phyloP scores from a whole-genome alignment of 1,140 invertebrate species.

The Apis florea region DNA sequence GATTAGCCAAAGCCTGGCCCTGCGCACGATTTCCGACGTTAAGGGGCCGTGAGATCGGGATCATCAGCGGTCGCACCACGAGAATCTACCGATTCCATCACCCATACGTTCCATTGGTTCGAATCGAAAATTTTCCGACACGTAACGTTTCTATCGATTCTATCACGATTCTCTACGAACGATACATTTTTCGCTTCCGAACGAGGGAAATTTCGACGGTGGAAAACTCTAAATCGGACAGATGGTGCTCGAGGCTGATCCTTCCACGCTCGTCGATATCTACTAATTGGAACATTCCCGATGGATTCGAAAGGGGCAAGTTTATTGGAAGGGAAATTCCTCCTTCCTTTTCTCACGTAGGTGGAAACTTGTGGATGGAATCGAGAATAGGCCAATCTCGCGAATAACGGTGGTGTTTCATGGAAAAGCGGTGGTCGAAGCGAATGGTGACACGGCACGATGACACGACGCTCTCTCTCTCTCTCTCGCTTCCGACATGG shows the following conservation, averaged over 20 bases:
- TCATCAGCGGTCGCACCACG: too few species aligned
- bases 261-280: not conserved
- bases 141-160: too few species aligned
- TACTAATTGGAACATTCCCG: constrained; percentile 28
- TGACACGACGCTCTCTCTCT: constrained; percentile 15
- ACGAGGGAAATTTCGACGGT: too few species aligned
- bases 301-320: not conserved
- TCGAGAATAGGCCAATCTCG: not conserved
- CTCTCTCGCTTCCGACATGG: constrained; percentile 57
- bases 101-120: too few species aligned
- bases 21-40: constrained; percentile 14
- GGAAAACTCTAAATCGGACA: too few species aligned
- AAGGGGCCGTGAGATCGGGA: constrained; percentile 45
- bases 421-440: constrained; percentile 2
- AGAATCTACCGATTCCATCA: too few species aligned
- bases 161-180: too few species aligned
- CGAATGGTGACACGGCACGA: not conserved
- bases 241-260: too few species aligned
- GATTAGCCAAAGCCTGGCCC: constrained; percentile 32
- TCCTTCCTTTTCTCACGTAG: not conserved
- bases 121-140: too few species aligned
- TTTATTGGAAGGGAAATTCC: not conserved
- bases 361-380: not conserved
- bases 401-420: constrained; percentile 29
- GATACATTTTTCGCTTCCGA: too few species aligned